phyloP scores from a whole-genome alignment of 2,797 vertebrate species.

The Melanotaenia maccullochi region DNA sequence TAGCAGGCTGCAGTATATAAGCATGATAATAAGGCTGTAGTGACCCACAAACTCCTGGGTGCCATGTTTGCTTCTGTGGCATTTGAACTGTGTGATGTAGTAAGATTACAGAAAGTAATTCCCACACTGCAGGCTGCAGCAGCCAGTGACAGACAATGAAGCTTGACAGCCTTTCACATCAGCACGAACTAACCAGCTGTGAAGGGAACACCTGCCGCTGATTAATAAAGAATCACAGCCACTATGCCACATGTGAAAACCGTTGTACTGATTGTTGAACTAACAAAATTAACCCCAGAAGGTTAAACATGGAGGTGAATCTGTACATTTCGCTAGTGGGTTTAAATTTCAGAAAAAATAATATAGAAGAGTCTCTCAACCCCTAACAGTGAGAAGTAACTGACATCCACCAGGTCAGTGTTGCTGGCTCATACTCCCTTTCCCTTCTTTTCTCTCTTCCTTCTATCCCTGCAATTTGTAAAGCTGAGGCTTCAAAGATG shows the following conservation, averaged over 20 bases:
- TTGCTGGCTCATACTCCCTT: slow-evolving; percentile 15
- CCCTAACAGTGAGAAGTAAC: slow-evolving; percentile 5
- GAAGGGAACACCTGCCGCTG: slow-evolving; percentile 75
- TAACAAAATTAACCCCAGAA: slow-evolving; percentile 54
- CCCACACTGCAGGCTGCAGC: slow-evolving; percentile 32
- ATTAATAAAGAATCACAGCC: slow-evolving; percentile 73
- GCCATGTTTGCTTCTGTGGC: slow-evolving; percentile 48
- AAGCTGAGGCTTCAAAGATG: slow-evolving; percentile 55
- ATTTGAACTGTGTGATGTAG: slow-evolving; percentile 52
- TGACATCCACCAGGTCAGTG: slow-evolving; percentile 18
- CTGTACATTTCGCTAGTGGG: background rate
- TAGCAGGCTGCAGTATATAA: background rate
- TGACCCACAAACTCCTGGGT: slow-evolving; percentile 14
- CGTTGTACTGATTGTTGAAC: slow-evolving; percentile 61
- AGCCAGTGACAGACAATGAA: slow-evolving; percentile 49
- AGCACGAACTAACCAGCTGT: slow-evolving; percentile 73
- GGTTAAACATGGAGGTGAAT: slow-evolving; percentile 19
- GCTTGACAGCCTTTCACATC: slow-evolving; percentile 70
- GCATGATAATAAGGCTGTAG: slow-evolving; percentile 1
- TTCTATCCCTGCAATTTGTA: slow-evolving; percentile 33
- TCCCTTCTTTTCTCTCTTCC: slow-evolving; percentile 7
- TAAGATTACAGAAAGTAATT: slow-evolving; percentile 26
- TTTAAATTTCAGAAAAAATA: background rate
- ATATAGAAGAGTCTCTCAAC: background rate
- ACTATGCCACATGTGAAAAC: slow-evolving; percentile 50